Evolutionary conservation across 2,888 invertebrate species (phyloP), one percentile per base, ranked within the genome.

Genomic region (Drosophila hamatofila): DNA sequence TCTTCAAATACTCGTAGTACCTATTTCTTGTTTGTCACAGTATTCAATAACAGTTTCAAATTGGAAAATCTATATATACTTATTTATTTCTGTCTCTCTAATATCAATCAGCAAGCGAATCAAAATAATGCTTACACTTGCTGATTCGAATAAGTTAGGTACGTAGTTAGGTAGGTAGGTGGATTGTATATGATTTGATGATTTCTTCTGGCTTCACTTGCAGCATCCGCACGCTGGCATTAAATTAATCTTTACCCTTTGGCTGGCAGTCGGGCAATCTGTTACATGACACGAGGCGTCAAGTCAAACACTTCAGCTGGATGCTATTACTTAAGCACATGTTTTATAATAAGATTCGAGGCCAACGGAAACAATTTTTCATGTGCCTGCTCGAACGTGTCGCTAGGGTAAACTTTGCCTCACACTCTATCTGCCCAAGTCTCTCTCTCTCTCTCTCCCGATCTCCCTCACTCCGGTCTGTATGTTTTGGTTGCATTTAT

Each of bases 311-410:
- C 80, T 79, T 83, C 67, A 84, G 81, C 73, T 88, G 68, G 71
- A 59, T 83, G 89, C 84, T 81, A 89, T 83, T 83, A 89, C 85
- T 83, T 83, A 89, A 84, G 90, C 90, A 85, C 88, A 85, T 90
- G 90, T 88, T 86, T 90, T 90, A 82, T 85, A 85, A 90, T 85
- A 83, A 77, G 90, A 86, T 73, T 75, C 61, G 72, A 69, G 60
- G 56, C 55, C 55, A 62, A 72, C 64, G 65, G 37, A 70, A 82
- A 83, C 84, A 77, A 84, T 84, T 89, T 84, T 89, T 84, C 84
- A 84, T 84, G 70, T 88, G 88, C 69, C 77, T 57, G 60, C 72
- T 73, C 79, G 72, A 88, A 89, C 84, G 88, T 84, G 88, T 85
- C 89, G 84, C 73, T 63, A 49, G 65, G 58, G 49, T 46, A 51